Percentiles rank a stretch among this genome's conserved stretches.
phyloP scores from a whole-genome alignment of 2,113 vertebrate genomes.

The Setophaga kirtlandii region DNA sequence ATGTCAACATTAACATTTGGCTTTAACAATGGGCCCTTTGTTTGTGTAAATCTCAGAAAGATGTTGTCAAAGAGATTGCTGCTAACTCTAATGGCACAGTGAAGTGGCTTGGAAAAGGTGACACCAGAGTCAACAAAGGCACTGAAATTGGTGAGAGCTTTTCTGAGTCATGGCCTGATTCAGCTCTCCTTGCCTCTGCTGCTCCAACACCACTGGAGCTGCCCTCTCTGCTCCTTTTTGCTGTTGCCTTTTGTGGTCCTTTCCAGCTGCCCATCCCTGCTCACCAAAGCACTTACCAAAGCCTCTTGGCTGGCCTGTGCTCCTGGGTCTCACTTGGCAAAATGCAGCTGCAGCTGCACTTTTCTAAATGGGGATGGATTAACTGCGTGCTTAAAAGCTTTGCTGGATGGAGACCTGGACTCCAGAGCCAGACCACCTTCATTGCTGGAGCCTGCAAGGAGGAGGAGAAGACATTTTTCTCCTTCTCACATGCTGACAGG shows the following conservation, averaged over 20 bases:
- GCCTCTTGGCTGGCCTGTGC: neutral
- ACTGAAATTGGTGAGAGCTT: neutral
- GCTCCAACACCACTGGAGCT: neutral
- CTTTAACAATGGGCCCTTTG: neutral
- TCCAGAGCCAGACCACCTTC: neutral
- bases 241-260: neutral
- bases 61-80: neutral
- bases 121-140: neutral
- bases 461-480: neutral
- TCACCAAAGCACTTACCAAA: neutral
- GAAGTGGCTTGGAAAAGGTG: neutral
- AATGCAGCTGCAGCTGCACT: neutral
- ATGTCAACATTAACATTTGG: neutral
- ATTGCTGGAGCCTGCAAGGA: neutral
- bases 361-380: conserved; percentile 19
- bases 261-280: neutral
- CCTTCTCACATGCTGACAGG: neutral
- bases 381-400: conserved; percentile 7
- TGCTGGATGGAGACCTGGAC: conserved; percentile 21
- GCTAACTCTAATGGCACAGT: neutral
- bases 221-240: neutral
- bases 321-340: neutral
- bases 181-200: neutral
- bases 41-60: neutral
- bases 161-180: neutral